Base-by-base conservation (phyloP, 2,113 vertebrate genomes). In the Prietella phreatophila region DNA sequence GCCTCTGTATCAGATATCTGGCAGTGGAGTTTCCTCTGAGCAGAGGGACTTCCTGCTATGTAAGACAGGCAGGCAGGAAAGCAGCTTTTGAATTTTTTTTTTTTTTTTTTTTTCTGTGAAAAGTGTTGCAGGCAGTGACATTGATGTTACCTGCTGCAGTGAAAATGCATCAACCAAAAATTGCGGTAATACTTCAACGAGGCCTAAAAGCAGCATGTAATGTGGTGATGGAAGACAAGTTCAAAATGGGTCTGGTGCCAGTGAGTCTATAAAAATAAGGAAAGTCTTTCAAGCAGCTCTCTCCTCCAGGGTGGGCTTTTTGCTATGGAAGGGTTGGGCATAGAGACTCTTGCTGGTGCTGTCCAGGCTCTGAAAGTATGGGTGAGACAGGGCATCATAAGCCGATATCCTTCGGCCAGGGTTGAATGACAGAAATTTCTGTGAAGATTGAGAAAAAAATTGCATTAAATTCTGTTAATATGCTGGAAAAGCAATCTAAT, bases 341-440 rank as follows among this genome's bases (percentile, higher is more conserved):
- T 97, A 96, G 93, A 95, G 91, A 88, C 92, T 98, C 90, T 97
- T 95, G 93, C 96, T 98, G 95, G 93, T 94, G 91, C 96, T 97
- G 95, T 99, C 97, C 94, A 98, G 93, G 39, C 96, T 97, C 47
- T 96, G 97, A 94, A 99, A 99, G 94, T 99, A 99, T 0, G 97
- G 95, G 90, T 99, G 98, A 93, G 95, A 97, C 89, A 99, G 95
- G n/a, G 98, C 97, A 85, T 95, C 93, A 63, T 97, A 98, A 19
- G 98, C 98, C 2, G 98, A 99, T 96, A 98, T 97, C 92, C 98
- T 96, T 94, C 97, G 97, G 92, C 96, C 95, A 85, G 98, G 97
- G 90, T 97, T 99, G 94, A 99, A 99, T 0, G 95, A 96, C 90
- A 99, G 95, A 91, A 98, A 99, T 95, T 98, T 98, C 98, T 99